A percentile compares a stretch with the other conserved stretches of the same genome.
Evolutionary conservation across 2,888 invertebrate species (phyloP).

Genomic region (Drosophila nr. medialis): DNA sequence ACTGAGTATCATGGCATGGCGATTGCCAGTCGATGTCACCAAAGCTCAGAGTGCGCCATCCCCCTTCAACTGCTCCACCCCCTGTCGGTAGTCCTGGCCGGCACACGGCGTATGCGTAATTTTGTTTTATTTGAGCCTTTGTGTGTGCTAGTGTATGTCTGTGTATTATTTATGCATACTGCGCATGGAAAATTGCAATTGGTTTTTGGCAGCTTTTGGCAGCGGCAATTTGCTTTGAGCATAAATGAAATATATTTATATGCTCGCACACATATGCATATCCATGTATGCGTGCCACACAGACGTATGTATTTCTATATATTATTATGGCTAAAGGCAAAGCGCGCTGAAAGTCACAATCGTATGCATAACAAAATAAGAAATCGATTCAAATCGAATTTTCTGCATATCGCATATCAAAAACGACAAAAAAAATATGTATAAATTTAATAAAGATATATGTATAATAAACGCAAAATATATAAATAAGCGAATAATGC

Average conservation of each 20-base stretch:
- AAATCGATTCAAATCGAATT: constrained; percentile 49
- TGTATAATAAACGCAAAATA: not conserved
- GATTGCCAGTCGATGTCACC: constrained; percentile 67
- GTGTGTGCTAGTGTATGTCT: constrained; percentile 23
- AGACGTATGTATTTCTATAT: constrained; percentile 16
- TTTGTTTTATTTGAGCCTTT: constrained; percentile 69
- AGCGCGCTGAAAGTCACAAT: constrained; percentile 36
- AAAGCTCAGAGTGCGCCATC: constrained; percentile 46
- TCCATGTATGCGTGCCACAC: not conserved
- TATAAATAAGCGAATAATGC: constrained; percentile 5
- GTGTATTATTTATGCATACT: constrained; percentile 76
- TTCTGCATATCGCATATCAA: constrained; percentile 19
- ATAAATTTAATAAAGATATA: not conserved
- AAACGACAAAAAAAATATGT: not conserved
- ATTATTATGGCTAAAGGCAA: constrained; percentile 22
- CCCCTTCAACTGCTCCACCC: not conserved
- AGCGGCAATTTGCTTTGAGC: constrained; percentile 68
- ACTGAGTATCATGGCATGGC: constrained; percentile 74
- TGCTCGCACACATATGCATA: constrained; percentile 1
- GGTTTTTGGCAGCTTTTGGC: constrained; percentile 70
- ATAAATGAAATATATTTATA: constrained; percentile 60
- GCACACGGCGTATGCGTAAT: constrained; percentile 76
- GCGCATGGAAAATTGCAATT: constrained; percentile 77
- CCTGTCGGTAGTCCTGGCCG: constrained; percentile 16
- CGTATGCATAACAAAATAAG: constrained; percentile 52